phyloP scores from a whole-genome alignment of 1,140 invertebrate genomes.

The Drosophila repleta region DNA sequence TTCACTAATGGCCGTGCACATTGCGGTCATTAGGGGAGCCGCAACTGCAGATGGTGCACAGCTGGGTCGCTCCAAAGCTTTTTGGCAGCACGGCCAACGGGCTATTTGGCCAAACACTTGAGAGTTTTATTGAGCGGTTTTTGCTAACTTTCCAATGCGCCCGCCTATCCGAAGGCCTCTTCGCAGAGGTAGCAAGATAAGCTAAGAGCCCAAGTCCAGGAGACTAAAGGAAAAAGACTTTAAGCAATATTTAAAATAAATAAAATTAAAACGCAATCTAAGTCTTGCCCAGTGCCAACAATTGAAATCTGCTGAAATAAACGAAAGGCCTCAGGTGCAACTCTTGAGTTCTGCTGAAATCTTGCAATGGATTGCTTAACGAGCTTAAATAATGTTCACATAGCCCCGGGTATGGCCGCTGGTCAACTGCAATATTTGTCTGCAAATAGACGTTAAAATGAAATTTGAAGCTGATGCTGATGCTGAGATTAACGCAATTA shows the following conservation, averaged over 20 bases:
- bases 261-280: not conserved
- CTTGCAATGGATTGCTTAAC: not conserved
- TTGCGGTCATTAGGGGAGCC: constrained; percentile 70
- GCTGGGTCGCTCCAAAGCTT: constrained; percentile 2
- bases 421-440: not conserved
- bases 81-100: constrained; percentile 1
- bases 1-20: constrained; percentile 80
- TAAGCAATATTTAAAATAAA: not conserved
- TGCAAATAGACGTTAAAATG: not conserved
- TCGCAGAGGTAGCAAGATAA: not conserved
- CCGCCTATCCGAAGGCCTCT: not conserved
- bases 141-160: constrained; percentile 6
- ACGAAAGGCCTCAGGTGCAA: too few species aligned
- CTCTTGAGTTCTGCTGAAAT: not conserved
- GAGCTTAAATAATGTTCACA: not conserved
- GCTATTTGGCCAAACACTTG: constrained; percentile 16
- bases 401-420: too few species aligned
- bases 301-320: too few species aligned
- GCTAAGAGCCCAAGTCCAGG: not conserved
- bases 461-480: not conserved
- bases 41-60: constrained; percentile 52
- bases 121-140: constrained; percentile 18
- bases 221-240: not conserved
- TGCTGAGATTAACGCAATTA: not conserved
- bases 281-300: not conserved